Conservation (phyloP, 2,113 vertebrate genomes). For the Clarias gariepinus region DNA sequence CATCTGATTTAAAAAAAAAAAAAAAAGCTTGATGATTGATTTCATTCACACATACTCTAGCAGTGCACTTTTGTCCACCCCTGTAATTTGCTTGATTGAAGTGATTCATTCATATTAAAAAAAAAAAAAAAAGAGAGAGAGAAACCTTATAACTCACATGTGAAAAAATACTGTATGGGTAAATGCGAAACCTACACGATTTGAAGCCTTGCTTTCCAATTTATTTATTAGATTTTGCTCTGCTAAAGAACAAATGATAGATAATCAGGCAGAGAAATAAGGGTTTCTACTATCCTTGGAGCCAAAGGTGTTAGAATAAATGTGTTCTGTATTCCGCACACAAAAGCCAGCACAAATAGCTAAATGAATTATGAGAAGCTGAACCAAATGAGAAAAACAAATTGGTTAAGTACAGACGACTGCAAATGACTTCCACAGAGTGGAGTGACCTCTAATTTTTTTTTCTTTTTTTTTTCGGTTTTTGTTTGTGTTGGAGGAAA, state of each 20-base stretch:
- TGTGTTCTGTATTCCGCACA: background rate
- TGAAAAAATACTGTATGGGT: background rate
- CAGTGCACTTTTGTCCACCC: too few relatives aligned
- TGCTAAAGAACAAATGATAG: background rate
- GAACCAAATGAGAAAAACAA: background rate
- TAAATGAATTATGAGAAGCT: conserved; percentile 5
- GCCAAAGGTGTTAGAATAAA: background rate
- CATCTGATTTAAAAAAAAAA: too few relatives aligned
- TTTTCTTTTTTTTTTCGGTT: background rate
- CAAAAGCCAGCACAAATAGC: background rate
- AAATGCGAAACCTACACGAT: background rate
- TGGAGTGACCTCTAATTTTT: background rate
- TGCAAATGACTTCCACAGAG: background rate
- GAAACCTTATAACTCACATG: background rate
- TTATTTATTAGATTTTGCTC: background rate
- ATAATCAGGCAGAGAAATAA: background rate
- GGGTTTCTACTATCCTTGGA: background rate
- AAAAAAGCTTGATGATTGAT: too few relatives aligned
- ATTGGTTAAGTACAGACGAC: background rate
- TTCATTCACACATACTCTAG: too few relatives aligned
- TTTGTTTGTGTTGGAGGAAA: background rate
- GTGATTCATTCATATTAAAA: too few relatives aligned
- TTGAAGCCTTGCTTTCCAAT: background rate
- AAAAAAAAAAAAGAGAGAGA: too few relatives aligned
- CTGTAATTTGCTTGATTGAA: too few relatives aligned